Base-by-base conservation (phyloP, 2,888 invertebrate genomes). In the Elmis aenea region DNA sequence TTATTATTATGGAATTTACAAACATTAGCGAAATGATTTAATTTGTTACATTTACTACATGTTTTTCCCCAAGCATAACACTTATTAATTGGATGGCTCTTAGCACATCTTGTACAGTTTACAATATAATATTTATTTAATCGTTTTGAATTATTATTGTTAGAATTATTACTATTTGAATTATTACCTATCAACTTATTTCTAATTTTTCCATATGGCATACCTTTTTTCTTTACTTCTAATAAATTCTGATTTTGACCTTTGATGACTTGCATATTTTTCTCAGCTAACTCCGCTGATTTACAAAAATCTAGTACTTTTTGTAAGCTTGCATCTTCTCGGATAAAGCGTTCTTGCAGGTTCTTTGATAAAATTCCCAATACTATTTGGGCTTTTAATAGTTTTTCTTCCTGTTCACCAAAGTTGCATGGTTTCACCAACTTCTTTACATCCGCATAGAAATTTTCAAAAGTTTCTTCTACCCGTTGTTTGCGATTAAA, bases 381-480 rank as follows among this genome's bases (percentile, higher is more conserved):
- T 9, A 42, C 27, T 8, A 43, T 43, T 32, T 36, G 40, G 6
- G 39, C 12, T 27, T 27, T 25, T 1, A 42, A n/a, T n/a, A 45
- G 25, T 20, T 38, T 38, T 1, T 45, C 38, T 38, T 45, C 38
- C 10, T 32, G 23, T 8, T 33, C 33, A 10, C 30, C 33, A 32
- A 44, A 44, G 5, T 29, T 33, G 33, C 40, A 41, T 9, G 33
- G 5, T 34, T 25, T 37, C 20, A n/a, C 22, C 14, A n/a, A 27
- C 15, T 21, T 45, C 38, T 32, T 43, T 42, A 38, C 23, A 29
- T 41, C 37, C 4, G 30, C 26, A 29, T 29, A 23, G 26, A 22
- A 37, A 8, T 22, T 15, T 14, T 38, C 46, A 29, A 45, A 43
- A 9, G 40, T 33, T 22, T 40, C 43, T 24, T 24, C 26, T 9